A percentile compares a stretch with the other conserved stretches of the same genome.
Evolutionary conservation across 2,113 vertebrate genomes (phyloP).

Genomic region (Psammodynastes pulverulentus): DNA sequence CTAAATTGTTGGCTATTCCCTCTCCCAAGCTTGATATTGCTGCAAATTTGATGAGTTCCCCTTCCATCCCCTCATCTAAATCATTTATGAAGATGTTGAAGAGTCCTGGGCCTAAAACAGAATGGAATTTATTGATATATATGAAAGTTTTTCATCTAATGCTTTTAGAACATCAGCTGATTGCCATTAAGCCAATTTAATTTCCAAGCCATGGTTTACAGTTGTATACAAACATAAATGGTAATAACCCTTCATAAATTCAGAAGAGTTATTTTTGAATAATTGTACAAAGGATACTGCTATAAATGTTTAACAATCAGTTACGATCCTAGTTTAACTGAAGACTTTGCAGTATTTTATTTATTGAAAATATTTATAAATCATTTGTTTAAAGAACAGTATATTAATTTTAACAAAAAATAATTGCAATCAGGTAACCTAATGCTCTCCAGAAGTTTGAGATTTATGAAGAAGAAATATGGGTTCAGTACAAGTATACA

Average conservation of each 20-base stretch:
- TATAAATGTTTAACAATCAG: not conserved
- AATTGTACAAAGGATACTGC: not conserved
- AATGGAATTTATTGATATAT: not conserved
- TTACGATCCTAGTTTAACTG: not conserved
- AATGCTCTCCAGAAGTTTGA: not conserved
- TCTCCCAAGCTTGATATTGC: no score
- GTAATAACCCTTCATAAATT: not conserved
- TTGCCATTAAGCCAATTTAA: not conserved
- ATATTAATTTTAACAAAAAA: not conserved
- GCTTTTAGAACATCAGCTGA: not conserved
- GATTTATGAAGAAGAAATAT: not conserved
- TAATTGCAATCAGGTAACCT: not conserved
- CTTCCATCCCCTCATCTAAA: not conserved
- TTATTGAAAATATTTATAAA: not conserved
- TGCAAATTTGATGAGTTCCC: no score
- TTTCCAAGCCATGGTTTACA: not conserved
- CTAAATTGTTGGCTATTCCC: no score
- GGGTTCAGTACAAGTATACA: not conserved
- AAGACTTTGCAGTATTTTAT: not conserved
- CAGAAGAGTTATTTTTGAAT: not conserved
- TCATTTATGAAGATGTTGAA: not conserved
- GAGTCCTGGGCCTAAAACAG: not conserved
- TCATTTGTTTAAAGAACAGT: not conserved
- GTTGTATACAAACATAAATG: not conserved
- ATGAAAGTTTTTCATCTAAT: not conserved